Base-by-base conservation (phyloP, 2,888 invertebrate genomes). In the Scaptomyza polygonia region DNA sequence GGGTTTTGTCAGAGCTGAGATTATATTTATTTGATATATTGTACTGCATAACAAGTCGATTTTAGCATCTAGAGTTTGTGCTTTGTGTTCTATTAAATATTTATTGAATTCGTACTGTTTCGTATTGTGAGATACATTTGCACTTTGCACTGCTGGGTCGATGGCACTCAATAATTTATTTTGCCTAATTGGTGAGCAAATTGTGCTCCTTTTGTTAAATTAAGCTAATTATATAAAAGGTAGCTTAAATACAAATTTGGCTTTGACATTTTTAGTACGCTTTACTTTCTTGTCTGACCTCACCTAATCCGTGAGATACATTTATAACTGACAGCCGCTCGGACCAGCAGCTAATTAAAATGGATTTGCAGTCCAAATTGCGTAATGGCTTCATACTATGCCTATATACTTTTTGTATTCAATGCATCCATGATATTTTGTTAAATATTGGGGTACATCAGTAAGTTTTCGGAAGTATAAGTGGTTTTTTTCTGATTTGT, bases 191-290 rank as follows among this genome's bases (percentile, higher is more conserved):
- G 64, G 71, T 68, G 58, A 30, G 53, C 39, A 45, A 65, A 65
- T 67, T 59, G 63, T 29, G 40, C n/a, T 36, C 14, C 14, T 49
- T 67, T 58, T 68, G 39, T 47, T 34, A 56, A 74, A 87, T 82
- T 63, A 64, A 85, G 83, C 82, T 82, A 88, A 83, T 88, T 83
- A 86, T 70, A 76, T 65, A 79, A 76, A 88, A 53, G 61, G 45
- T 65, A 42, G 36, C 40, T 14, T 39, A 39, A 57, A 64, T 14
- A 14, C 62, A 14, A 51, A 32, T 59, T 34, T 42, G 18, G 52
- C 57, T 66, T 67, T 77, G 85, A 86, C 85, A 80, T 70, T 59
- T 59, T 71, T 47, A 51, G 30, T 49, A 54, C 12, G 6, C 5
- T 27, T 25, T 43, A 48, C 40, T 32, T 40, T 16, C 12, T 18